Base-by-base conservation (phyloP, 2,888 invertebrate species). In the Rhagophthalmus giganteus region DNA sequence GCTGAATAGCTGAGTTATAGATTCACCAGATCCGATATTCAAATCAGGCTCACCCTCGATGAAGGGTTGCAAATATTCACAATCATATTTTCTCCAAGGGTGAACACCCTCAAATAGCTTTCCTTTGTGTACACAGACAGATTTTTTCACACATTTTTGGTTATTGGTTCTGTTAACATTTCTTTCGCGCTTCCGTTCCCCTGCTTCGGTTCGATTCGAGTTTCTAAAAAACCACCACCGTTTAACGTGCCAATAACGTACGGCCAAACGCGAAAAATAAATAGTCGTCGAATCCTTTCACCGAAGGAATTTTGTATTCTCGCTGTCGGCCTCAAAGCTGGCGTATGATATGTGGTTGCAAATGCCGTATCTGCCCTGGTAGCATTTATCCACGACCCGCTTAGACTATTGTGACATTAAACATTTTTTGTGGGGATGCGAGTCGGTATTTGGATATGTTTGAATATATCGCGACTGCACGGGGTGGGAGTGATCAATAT, bases 51-150 rank as follows among this genome's bases (percentile, higher is more conserved):
- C 64, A 65, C 66, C 66, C 65, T 62, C 61, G 66, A 61, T 68
- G 69, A 69, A 68, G 69, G 68, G 69, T 69, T 69, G 68, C 67
- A 65, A 68, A 68, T 66, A 69, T 69, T 67, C 68, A 66, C 68
- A 68, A 69, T 69, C 69, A 67, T 68, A 69, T 69, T 69, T 69
- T 69, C 68, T 67, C 68, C 69, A 69, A 69, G 69, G 67, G 68
- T 68, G 69, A 67, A 68, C 68, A 69, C 67, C 65, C 65, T 60
- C 57, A 49, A 47, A 50, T 51, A 44, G 55, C 57, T 49, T 54
- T 62, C 64, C 63, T 67, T 66, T 65, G 64, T 65, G 62, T 66
- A 60, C 55, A 62, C 61, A 53, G 56, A 52, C 61, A 58, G 62
- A 64, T 64, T 66, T 68, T 68, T 66, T 64, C 62, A 61, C 62